Percentiles rank a stretch among this genome's conserved stretches.
phyloP scores from a whole-genome alignment of 2,888 invertebrate genomes.

The Parochlus steinenii region DNA sequence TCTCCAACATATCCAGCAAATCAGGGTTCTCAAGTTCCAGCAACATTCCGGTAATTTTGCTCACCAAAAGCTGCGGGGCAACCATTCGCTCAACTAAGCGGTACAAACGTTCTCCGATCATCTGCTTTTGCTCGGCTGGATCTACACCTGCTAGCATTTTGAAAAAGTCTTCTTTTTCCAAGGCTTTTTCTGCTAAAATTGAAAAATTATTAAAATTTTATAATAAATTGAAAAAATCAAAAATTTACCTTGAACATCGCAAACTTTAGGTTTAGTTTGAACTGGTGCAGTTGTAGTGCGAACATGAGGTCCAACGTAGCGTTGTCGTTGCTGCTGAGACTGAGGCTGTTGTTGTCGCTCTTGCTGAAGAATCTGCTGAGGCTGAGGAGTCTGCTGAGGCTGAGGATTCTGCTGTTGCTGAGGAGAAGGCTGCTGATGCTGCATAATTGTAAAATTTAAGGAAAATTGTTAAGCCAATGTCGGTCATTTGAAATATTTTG shows the following conservation, averaged over 20 bases:
- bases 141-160: constrained; percentile 91
- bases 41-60: constrained; percentile 98
- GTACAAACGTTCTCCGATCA: constrained; percentile 96
- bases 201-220: no score
- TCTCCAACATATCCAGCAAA: constrained; percentile 92
- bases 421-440: constrained; percentile 90
- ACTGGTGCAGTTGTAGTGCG: constrained; percentile 25
- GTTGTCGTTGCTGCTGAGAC: no score
- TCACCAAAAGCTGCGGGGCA: constrained; percentile 78
- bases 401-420: constrained; percentile 76
- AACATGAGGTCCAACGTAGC: constrained; percentile 31
- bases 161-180: no score
- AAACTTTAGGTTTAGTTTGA: constrained; percentile 49
- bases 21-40: constrained; percentile 98
- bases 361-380: constrained; percentile 50
- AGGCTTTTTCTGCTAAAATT: constrained; percentile 76
- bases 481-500: no score
- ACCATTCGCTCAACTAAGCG: constrained; percentile 93
- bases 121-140: constrained; percentile 96
- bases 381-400: constrained; percentile 78
- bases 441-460: no score
- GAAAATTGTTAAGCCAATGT: no score
- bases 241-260: constrained; percentile 46
- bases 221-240: no score
- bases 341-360: constrained; percentile 42